Evolutionary conservation across 37 sponge, comb jelly and placozoan species (phyloP), one percentile per base, ranked within the genome.

Genomic region (Sycon ciliatum): DNA sequence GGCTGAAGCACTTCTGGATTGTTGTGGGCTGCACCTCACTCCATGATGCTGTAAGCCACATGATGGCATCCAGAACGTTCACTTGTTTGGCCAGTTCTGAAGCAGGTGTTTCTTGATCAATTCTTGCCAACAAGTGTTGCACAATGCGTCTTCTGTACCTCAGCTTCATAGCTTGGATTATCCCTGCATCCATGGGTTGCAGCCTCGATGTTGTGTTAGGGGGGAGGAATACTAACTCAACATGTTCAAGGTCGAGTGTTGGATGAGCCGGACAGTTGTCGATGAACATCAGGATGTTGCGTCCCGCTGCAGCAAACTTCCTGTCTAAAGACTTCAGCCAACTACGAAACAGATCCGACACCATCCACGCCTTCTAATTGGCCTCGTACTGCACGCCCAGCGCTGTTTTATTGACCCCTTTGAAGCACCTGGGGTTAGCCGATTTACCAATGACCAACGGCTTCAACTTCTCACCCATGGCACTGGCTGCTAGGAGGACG

Each of bases 391-490:
- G 7, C n/a, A 60, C n/a, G n/a, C n/a, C n/a, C n/a, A n/a, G n/a
- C n/a, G n/a, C n/a, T n/a, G n/a, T n/a, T n/a, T n/a, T n/a, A n/a
- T n/a, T 60, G 63, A 60, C 29, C 16, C 63, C 63, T 60, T 60
- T 60, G 16, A 18, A 60, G 63, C 63, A 60, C 11, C 63, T 11
- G 9, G 63, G 63, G 9, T 60, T 60, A n/a, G 63, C 63, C 7
- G 29, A 27, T 60, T 18, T n/a, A n/a, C 78, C 78, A 39, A 76
- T 76, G 54, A 76, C 68, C 28, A 76, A 36, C 4, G 58, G 78
- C 4, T 3, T 68, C 18, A 69, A 30, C 22, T 69, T 69, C 36
- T 75, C 76, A 22, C 76, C 76, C 4, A 39, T 65, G 16, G 65
- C 76, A 64, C 38, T 9, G 18, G 54, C 36, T n/a, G 57, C 56